Evolutionary conservation across 35 echinoderm and acorn worm species (phyloP), one percentile per base, ranked within the genome.

Genomic region (Strongylocentrotus purpuratus): DNA sequence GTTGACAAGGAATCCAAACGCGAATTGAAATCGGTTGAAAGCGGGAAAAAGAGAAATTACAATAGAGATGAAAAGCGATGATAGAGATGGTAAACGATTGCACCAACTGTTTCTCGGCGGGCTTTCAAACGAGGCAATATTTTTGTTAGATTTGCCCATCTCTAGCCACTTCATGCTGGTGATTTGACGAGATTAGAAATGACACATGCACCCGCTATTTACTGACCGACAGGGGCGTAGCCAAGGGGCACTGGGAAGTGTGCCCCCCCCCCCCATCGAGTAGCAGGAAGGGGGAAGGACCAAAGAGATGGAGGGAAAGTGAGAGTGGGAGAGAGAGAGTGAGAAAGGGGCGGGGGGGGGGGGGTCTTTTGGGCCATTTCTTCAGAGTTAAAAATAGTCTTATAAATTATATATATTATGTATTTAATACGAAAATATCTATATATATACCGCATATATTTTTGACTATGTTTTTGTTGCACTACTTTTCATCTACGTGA

Each of bases 111-210:
- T 78, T 78, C 65, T 5, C 65, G 65, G 65, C 65, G 25, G 65
- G 65, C 20, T 22, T 78, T 78, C 65, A 78, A 78, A 78, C 65
- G 65, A 78, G 2, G 20, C 65, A 78, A 78, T 78, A 78, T 78
- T 78, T 78, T 78, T 78, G 65, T 78, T 78, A 78, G 65, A 78
- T 78, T 28, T 78, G 25, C 65, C 65, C 65, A 78, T 78, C 65
- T 28, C 20, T 15, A 78, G 18, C 65, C 65, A 78, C 65, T 78
- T 78, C 65, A n/a, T 78, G 65, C 6, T n/a, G 65, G 65, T 78
- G 65, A 78, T 78, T 78, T 78, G 65, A 78, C 65, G 65, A 78
- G n/a, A 78, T 78, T n/a, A 78, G 65, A 78, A 78, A 22, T 78
- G 65, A 78, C 65, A 78, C 28, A 28, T 78, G 65, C 65, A 78